Base-by-base conservation (phyloP, 2,888 invertebrate genomes). In the Exocentrus adspersus region DNA sequence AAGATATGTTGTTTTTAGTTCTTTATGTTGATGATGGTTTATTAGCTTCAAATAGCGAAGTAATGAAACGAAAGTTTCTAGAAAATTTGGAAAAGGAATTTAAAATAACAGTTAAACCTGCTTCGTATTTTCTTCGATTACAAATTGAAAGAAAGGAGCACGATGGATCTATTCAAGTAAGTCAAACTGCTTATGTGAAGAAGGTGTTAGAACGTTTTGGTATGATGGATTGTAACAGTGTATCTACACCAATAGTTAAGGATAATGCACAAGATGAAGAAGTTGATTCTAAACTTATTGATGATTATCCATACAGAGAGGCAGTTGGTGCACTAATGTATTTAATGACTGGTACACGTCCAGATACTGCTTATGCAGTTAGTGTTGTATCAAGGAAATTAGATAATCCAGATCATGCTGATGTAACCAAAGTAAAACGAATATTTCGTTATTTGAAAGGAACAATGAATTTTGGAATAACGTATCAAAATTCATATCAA, bases 281-380 rank as follows among this genome's bases (percentile, higher is more conserved):
- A n/a, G n/a, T n/a, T n/a, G n/a, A n/a, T n/a, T n/a, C n/a, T n/a
- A n/a, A n/a, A n/a, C n/a, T n/a, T n/a, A n/a, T n/a, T n/a, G 20
- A 43, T 1, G 37, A 58, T 1, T 57, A 60, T 51, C 16, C 56
- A 6, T 60, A 59, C 24, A 20, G 65, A 28, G 12, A 56, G 41
- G 61, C 59, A 28, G 54, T 60, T 19, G 67, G 67, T 16, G 54
- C 45, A 24, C 19, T 54, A 4, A 62, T 64, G 51, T 64, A 64
- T 48, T 32, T 61, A 5, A 64, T 65, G 62, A 50, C 16, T 50
- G 16, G 48, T 16, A 64, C 53, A 1, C 4, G 62, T 21, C 64
- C 67, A 7, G 60, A 62, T 59, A 56, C 65, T 21, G 54, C 59
- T 4, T 48, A 59, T 21, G 51, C 37, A 37, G 58, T 60, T 10